phyloP scores from a whole-genome alignment of 2,797 vertebrate genomes.

The Lophotriccus pileatus region DNA sequence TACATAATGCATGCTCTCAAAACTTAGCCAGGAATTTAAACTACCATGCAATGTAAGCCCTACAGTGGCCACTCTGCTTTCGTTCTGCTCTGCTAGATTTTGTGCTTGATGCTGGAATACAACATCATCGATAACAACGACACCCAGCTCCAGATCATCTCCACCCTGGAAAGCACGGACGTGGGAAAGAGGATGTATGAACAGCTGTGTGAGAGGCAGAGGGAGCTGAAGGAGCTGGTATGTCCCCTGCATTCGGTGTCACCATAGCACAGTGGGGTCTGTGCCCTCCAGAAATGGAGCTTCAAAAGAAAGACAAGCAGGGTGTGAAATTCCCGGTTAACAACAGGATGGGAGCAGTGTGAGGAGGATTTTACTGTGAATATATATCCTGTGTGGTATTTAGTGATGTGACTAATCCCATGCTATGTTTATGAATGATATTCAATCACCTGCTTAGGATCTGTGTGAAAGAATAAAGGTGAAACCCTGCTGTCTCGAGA shows the following conservation, averaged over 20 bases:
- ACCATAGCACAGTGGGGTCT: neutral
- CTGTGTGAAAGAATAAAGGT: slow-evolving; percentile 20
- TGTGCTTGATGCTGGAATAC: slow-evolving; percentile 98
- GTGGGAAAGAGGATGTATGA: slow-evolving; percentile 97
- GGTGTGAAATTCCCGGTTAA: slow-evolving; percentile 60
- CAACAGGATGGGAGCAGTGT: slow-evolving; percentile 50
- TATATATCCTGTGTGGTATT: slow-evolving; percentile 1
- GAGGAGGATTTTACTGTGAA: neutral
- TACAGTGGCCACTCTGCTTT: neutral
- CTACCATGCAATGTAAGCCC: neutral
- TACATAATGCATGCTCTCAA: neutral
- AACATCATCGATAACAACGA: slow-evolving; percentile 99
- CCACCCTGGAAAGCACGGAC: slow-evolving; percentile 95
- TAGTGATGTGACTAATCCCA: slow-evolving; percentile 23
- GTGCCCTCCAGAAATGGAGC: slow-evolving; percentile 17
- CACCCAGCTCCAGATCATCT: slow-evolving; percentile 99
- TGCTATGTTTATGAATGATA: slow-evolving; percentile 23
- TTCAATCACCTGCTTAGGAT: slow-evolving; percentile 28
- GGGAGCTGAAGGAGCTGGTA: slow-evolving; percentile 98
- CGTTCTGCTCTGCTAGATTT: slow-evolving; percentile 78
- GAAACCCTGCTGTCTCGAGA: slow-evolving; percentile 14
- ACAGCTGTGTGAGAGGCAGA: slow-evolving; percentile 96
- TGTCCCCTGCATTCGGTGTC: slow-evolving; percentile 61
- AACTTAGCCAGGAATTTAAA: neutral
- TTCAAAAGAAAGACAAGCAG: slow-evolving; percentile 20